These are phyloP conservation scores for Drosophila arawakana DNA, from an alignment of 1,140 invertebrate species.

Conservation along the genomic window DNA sequence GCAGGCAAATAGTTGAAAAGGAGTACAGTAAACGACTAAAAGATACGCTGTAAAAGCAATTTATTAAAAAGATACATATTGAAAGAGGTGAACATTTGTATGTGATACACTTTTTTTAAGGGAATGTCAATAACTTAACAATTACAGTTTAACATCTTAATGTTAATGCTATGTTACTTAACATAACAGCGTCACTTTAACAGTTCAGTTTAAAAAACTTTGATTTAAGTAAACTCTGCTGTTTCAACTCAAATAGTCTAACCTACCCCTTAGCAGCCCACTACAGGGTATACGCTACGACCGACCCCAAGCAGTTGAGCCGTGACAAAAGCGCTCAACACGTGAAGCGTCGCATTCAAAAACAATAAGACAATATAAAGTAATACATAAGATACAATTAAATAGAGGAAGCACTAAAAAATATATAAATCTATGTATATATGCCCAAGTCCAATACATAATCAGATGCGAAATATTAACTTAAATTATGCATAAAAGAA, in stretches of 20 bases:
- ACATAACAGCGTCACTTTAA: too few species aligned
- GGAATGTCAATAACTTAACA: too few species aligned
- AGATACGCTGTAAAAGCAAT: constrained; percentile 13
- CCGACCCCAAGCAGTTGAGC: constrained; percentile 36
- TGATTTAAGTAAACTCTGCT: too few species aligned
- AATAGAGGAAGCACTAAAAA: constrained; percentile 43
- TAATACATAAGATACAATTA: constrained; percentile 34
- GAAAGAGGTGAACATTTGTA: not conserved
- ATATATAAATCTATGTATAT: constrained; percentile 1
- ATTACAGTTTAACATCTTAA: too few species aligned
- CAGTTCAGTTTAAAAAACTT: too few species aligned
- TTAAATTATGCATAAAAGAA: constrained; percentile 14
- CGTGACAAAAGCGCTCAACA: constrained; percentile 43
- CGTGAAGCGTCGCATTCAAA: constrained; percentile 54
- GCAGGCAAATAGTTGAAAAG: constrained; percentile 2
- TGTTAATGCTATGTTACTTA: too few species aligned
- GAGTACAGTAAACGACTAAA: not conserved
- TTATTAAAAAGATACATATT: not conserved
- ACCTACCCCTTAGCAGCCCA: not conserved
- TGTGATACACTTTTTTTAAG: too few species aligned
- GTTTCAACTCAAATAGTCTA: too few species aligned
- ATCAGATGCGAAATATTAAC: constrained; percentile 7
- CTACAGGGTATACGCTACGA: constrained; percentile 15
- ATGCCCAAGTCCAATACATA: not conserved
- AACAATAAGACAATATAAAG: constrained; percentile 39